Percentiles rank a stretch among this genome's conserved stretches.
These are phyloP conservation scores for Cephus cinctus DNA, from an alignment of 1,140 invertebrate species.

Conservation along the genomic window DNA sequence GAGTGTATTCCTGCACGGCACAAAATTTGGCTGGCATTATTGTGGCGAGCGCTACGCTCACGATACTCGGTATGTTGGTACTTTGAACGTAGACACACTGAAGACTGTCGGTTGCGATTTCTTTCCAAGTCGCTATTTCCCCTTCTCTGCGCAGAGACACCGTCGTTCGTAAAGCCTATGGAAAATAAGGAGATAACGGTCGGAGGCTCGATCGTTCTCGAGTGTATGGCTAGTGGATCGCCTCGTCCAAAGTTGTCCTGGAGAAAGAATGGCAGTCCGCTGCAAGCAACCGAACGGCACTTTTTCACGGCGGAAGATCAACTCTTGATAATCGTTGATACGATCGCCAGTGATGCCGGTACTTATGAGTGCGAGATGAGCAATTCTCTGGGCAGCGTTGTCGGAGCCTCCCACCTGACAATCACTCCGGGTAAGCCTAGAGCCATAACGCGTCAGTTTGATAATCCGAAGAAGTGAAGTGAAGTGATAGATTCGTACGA, in stretches of 20 bases:
- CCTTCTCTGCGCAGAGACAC: conserved; percentile 66
- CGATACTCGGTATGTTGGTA: conserved; percentile 74
- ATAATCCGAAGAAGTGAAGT: too few species aligned
- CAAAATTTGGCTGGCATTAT: conserved; percentile 85
- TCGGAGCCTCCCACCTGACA: conserved; percentile 57
- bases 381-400: conserved; percentile 74
- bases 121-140: conserved; percentile 5
- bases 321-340: conserved; percentile 82
- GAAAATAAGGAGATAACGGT: conserved; percentile 76
- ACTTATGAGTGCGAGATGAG: conserved; percentile 86
- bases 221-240: conserved; percentile 83
- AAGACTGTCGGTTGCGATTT: conserved; percentile 1
- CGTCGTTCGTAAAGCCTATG: conserved; percentile 82
- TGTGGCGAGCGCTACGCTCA: conserved; percentile 84
- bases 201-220: conserved; percentile 80
- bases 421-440: conserved; percentile 58
- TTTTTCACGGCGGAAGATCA: conserved; percentile 86
- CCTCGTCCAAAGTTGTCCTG: conserved; percentile 87
- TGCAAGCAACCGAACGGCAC: conserved; percentile 69
- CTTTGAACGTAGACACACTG: too few species aligned
- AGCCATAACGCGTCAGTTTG: too few species aligned
- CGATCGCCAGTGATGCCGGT: conserved; percentile 74
- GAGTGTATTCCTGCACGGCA: conserved; percentile 92
- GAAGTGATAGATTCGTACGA: conserved; percentile 59
- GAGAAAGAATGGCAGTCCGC: conserved; percentile 79